These are phyloP conservation scores for Acleris laterana DNA, from an alignment of 2,888 invertebrate genomes.

Conservation along the genomic window DNA sequence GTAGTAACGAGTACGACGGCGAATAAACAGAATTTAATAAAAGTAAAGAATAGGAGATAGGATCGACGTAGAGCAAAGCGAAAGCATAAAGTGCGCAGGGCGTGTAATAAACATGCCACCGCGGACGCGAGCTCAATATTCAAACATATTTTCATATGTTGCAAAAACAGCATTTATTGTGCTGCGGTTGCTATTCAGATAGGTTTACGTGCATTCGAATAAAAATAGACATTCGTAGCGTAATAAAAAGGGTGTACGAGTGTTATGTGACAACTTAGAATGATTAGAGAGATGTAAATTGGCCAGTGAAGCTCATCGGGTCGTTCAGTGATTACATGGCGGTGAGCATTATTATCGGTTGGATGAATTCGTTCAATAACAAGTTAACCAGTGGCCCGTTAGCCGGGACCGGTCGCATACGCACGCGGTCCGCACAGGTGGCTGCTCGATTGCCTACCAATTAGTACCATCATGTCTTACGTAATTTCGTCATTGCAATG, in stretches of 20 bases:
- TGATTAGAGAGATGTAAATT: background rate
- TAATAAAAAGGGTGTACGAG: background rate
- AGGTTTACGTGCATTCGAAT: constrained; percentile 1
- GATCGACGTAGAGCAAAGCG: constrained; percentile 49
- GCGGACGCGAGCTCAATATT: constrained; percentile 58
- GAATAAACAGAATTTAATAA: constrained; percentile 56
- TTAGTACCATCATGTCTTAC: constrained; percentile 69
- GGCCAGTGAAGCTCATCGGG: constrained; percentile 46
- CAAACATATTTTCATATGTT: constrained; percentile 49
- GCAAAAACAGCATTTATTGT: constrained; percentile 53
- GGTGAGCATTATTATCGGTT: constrained; percentile 52
- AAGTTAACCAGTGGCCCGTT: constrained; percentile 70
- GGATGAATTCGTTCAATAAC: constrained; percentile 70
- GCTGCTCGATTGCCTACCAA: constrained; percentile 58
- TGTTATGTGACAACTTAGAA: constrained; percentile 6
- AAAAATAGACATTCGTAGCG: background rate
- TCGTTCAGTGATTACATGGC: constrained; percentile 56
- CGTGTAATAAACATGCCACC: constrained; percentile 65
- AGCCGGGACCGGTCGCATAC: constrained; percentile 62
- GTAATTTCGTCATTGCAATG: constrained; percentile 64
- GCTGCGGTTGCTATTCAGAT: constrained; percentile 19
- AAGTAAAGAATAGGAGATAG: constrained; percentile 55
- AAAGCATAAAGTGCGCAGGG: constrained; percentile 61
- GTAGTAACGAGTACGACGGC: constrained; percentile 40
- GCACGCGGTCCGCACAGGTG: constrained; percentile 50